These are phyloP conservation scores for Karalla daura DNA, from an alignment of 2,797 vertebrate genomes.

Conservation along the genomic window DNA sequence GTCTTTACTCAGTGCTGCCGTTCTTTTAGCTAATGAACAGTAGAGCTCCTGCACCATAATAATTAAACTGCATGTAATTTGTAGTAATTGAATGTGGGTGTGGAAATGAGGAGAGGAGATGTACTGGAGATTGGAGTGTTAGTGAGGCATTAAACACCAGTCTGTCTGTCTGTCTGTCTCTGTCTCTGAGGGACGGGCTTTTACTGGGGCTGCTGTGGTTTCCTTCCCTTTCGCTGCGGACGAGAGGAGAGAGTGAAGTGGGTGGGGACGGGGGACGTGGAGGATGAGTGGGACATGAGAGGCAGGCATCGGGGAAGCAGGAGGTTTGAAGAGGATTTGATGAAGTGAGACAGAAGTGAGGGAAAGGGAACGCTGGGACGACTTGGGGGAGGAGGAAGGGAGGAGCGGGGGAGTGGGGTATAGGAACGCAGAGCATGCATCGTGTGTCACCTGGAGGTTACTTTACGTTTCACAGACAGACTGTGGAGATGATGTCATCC, in stretches of 20 bases:
- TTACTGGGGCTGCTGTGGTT: conserved; percentile 37
- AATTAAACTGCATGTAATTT: conserved; percentile 74
- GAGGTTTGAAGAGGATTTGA: background rate
- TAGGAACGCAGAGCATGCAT: conserved; percentile 3
- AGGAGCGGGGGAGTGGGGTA: too few species aligned
- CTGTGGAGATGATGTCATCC: conserved; percentile 11
- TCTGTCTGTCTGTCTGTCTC: background rate
- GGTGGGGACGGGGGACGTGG: background rate
- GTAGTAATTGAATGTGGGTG: conserved; percentile 67
- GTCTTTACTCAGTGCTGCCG: conserved; percentile 31
- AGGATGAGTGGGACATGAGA: background rate
- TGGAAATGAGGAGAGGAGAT: conserved; percentile 49
- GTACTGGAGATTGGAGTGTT: conserved; percentile 39
- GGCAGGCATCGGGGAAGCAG: background rate
- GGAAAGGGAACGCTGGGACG: too few species aligned
- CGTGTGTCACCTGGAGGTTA: background rate
- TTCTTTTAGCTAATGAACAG: conserved; percentile 73
- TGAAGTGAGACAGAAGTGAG: background rate
- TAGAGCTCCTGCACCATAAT: conserved; percentile 52
- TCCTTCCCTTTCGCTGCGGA: conserved; percentile 22
- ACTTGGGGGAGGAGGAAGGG: background rate
- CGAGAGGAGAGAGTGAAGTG: conserved; percentile 5
- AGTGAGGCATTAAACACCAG: conserved; percentile 24
- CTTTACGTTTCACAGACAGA: background rate
- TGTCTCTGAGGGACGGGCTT: conserved; percentile 6